Conservation (phyloP, 2,797 vertebrate species). For the Percopsis omiscomaycus region DNA sequence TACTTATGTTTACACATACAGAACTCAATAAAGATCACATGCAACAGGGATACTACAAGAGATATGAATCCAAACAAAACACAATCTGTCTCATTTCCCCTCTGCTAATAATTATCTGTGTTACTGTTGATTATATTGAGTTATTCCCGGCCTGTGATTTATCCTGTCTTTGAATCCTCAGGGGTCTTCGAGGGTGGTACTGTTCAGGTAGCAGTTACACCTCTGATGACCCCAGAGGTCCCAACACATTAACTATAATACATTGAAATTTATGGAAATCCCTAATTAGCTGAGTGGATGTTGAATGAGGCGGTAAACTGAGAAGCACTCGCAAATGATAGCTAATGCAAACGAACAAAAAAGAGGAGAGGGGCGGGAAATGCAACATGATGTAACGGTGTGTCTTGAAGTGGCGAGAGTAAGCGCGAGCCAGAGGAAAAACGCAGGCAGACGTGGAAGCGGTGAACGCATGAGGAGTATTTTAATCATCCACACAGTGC, state of each 20-base stretch:
- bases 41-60: too few species aligned
- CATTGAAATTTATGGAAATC: constrained; percentile 79
- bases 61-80: too few species aligned
- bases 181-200: constrained; percentile 29
- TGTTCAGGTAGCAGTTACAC: constrained; percentile 72
- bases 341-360: constrained; percentile 22
- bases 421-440: too few species aligned
- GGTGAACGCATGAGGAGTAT: too few species aligned
- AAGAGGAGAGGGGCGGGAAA: neutral
- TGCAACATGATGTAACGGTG: neutral
- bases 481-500: too few species aligned
- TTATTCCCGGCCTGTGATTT: neutral
- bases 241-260: constrained; percentile 75
- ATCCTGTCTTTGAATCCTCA: constrained; percentile 27
- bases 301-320: constrained; percentile 66
- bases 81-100: too few species aligned
- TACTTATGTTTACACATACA: too few species aligned
- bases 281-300: constrained; percentile 71
- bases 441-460: too few species aligned
- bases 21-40: too few species aligned
- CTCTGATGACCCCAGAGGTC: constrained; percentile 74
- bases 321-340: constrained; percentile 58
- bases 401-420: too few species aligned
- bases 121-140: constrained; percentile 4
- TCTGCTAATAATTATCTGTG: neutral